Base-by-base conservation (phyloP, 2,888 invertebrate species). In the Luperina nickerlii region DNA sequence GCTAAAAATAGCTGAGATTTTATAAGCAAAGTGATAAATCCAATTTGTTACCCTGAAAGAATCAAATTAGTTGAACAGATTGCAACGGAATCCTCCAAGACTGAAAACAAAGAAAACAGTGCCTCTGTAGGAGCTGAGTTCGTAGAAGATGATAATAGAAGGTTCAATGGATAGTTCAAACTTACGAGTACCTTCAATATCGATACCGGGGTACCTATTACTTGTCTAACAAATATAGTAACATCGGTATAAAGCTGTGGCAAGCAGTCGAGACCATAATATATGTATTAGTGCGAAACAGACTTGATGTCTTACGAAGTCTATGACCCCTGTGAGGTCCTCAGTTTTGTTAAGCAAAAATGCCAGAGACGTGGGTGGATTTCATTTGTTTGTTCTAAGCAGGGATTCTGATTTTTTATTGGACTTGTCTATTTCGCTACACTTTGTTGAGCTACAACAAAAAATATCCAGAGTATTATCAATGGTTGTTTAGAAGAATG, bases 321-420 rank as follows among this genome's bases (percentile, higher is more conserved):
- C 87, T 76, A 70, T 84, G 87, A 87, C 84, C 87, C 45, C 83
- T 24, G 66, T 65, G 51, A 76, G 63, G 20, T 79, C 27, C 24
- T 63, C 45, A 32, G 72, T 77, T 79, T 84, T 85, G 75, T 72
- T 83, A 74, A 74, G 74, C 32, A 83, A 72, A 86, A 77, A 62
- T 84, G 57, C 68, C 51, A 57, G n/a, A 48, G 54, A 69, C 74
- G 72, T 83, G 84, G 80, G 74, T 79, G 71, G 67, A 76, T 74
- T 86, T 73, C 24, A 67, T 76, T 81, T 69, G 65, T 83, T 85
- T 84, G 65, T 74, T 74, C 45, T 84, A 82, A 74, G 74, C 70
- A 84, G 45, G 72, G 54, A 67, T 74, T 82, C 68, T 62, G 63
- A 62, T 76, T 86, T 79, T 75, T 82, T 72, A 70, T 78, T 75